These are phyloP conservation scores for Meiosimyza decipiens DNA, from an alignment of 2,888 invertebrate genomes.

Conservation along the genomic window DNA sequence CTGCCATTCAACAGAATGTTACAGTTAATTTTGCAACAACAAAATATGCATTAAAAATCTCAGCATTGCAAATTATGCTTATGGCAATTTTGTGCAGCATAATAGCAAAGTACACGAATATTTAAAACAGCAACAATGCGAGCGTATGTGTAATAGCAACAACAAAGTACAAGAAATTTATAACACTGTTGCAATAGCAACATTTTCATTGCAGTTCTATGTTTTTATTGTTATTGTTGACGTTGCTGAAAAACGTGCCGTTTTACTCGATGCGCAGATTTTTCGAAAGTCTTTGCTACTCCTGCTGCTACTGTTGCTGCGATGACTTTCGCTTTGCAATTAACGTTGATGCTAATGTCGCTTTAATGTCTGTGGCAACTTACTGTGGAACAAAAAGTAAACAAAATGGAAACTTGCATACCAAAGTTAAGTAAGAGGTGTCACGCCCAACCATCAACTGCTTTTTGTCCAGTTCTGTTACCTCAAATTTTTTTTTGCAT, in stretches of 20 bases:
- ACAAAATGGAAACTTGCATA: no score
- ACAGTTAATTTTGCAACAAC: no score
- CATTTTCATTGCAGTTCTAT: background rate
- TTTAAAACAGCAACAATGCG: conserved; percentile 15
- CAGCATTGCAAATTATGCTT: conserved; percentile 18
- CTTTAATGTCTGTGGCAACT: no score
- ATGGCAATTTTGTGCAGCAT: conserved; percentile 5
- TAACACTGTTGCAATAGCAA: background rate
- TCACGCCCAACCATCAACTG: no score
- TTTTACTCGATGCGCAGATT: conserved; percentile 23
- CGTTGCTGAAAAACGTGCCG: conserved; percentile 21
- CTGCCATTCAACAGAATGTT: no score
- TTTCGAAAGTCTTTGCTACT: background rate
- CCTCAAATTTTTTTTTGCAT: no score
- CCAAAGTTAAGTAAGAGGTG: no score
- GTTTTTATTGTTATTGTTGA: conserved; percentile 8
- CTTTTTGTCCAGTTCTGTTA: no score
- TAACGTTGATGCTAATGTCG: no score
- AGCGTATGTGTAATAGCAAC: conserved; percentile 4
- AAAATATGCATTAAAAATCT: background rate
- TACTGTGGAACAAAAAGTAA: no score
- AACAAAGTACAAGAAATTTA: background rate
- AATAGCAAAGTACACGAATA: conserved; percentile 13
- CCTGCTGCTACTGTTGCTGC: conserved; percentile 29
- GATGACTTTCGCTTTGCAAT: background rate